phyloP scores from a whole-genome alignment of 1,140 invertebrate genomes.

The Cherax destructor region DNA sequence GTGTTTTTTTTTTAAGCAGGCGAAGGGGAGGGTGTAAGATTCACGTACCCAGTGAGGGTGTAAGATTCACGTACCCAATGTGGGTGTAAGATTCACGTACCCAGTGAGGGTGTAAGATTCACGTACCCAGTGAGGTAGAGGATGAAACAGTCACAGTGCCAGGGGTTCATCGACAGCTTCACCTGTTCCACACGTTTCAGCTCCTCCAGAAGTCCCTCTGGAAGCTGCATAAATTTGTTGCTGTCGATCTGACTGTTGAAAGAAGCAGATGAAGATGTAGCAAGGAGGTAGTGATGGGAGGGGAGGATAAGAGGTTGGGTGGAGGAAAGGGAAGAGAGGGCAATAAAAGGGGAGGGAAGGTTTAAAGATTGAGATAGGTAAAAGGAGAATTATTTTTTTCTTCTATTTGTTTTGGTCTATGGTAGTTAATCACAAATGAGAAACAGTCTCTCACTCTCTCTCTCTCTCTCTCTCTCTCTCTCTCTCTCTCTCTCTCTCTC shows the following conservation, averaged over 20 bases:
- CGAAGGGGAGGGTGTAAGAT: no score
- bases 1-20: no score
- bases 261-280: background rate
- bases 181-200: conserved; percentile 82
- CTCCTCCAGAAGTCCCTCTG: conserved; percentile 82
- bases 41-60: conserved; percentile 76
- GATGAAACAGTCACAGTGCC: conserved; percentile 89
- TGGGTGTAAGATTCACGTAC: conserved; percentile 76
- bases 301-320: background rate
- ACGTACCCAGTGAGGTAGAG: conserved; percentile 84
- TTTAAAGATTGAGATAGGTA: background rate
- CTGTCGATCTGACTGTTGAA: conserved; percentile 85
- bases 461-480: no score
- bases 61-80: conserved; percentile 76
- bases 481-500: no score
- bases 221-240: conserved; percentile 85
- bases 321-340: background rate
- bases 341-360: background rate
- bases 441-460: background rate
- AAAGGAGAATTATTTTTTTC: no score
- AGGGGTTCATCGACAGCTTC: conserved; percentile 87
- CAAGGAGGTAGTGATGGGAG: background rate
- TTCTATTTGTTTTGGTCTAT: no score
- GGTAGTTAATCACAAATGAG: background rate
- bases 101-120: no score